phyloP scores from a whole-genome alignment of 2,113 vertebrate genomes.

The Actenoides hombroni region DNA sequence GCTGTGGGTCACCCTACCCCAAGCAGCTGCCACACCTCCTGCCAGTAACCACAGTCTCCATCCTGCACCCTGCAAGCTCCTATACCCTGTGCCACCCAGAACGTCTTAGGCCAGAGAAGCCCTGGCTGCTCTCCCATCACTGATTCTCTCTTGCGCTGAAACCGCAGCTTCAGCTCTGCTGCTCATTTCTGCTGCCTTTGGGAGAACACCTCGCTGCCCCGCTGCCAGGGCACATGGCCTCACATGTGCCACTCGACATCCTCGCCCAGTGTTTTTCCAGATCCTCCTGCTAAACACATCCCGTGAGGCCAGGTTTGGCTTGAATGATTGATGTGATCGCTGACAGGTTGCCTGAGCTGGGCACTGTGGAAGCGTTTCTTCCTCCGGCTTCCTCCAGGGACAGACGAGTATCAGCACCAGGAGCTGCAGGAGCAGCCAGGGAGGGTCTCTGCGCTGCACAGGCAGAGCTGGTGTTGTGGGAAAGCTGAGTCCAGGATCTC shows the following conservation, averaged over 20 bases:
- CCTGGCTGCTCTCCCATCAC: background rate
- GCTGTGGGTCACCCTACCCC: background rate
- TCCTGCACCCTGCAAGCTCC: background rate
- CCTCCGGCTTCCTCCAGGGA: background rate
- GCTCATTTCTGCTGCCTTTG: background rate
- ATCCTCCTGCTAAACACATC: background rate
- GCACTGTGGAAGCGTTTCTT: background rate
- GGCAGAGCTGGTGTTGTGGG: background rate
- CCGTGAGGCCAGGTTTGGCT: background rate
- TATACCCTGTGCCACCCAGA: fast-evolving
- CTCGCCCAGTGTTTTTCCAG: background rate
- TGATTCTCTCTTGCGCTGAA: background rate
- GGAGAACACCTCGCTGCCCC: background rate
- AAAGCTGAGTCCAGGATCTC: background rate
- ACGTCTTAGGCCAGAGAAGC: background rate
- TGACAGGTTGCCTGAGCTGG: background rate
- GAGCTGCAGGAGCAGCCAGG: background rate
- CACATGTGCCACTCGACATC: background rate
- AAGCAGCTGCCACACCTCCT: background rate
- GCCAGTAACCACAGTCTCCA: background rate
- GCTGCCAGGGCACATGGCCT: background rate
- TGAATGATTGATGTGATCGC: background rate
- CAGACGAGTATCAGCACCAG: fast-evolving
- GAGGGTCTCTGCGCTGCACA: background rate
- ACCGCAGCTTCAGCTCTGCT: background rate